Evolutionary conservation across 2,113 vertebrate species (phyloP), one percentile per base, ranked within the genome.

Genomic region (Microtus pennsylvanicus): DNA sequence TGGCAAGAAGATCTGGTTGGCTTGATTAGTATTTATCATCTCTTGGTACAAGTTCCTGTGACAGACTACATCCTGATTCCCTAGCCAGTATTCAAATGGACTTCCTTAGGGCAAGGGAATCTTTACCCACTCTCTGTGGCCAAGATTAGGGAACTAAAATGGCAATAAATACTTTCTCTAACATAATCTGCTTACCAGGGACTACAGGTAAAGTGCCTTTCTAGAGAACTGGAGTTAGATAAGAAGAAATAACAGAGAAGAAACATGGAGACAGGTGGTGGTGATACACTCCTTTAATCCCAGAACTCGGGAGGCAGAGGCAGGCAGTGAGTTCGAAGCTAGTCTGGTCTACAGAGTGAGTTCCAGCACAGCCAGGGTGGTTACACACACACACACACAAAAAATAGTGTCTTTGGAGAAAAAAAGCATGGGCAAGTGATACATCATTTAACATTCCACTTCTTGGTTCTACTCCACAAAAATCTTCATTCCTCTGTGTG

Each of bases 241-340:
- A 12, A 95, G 93, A 35, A 45, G 9, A 35, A 78, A 38, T n/a
- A 89, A 92, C 28, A 80, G 74, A 83, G 92, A 85, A 87, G n/a
- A 90, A 87, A 12, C 9, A 47, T 45, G 45, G 28, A 61, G 35
- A 8, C 3, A 4, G 19, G 19, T 1, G 3, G 70, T 72, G 70
- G 70, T 10, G 17, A 35, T 19, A 8, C 70, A n/a, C 70, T 38
- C 35, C 35, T 72, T 72, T 21, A 72, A n/a, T 72, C 19, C 35
- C 19, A 72, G 70, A n/a, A n/a, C 35, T 74, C 19, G 1, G 70
- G 1, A 11, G 7, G 8, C 70, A 74, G 70, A 74, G 55, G 16
- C 55, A 58, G 55, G 17, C 70, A 5, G 8, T 74, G 70, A 74
- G 70, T 74, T 72, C 0, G 3, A 74, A 21, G n/a, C n/a, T 9